A percentile compares a stretch with the other conserved stretches of the same genome.
Conservation (phyloP, 2,797 vertebrate genomes). For the Alcedo quadribrachys region DNA sequence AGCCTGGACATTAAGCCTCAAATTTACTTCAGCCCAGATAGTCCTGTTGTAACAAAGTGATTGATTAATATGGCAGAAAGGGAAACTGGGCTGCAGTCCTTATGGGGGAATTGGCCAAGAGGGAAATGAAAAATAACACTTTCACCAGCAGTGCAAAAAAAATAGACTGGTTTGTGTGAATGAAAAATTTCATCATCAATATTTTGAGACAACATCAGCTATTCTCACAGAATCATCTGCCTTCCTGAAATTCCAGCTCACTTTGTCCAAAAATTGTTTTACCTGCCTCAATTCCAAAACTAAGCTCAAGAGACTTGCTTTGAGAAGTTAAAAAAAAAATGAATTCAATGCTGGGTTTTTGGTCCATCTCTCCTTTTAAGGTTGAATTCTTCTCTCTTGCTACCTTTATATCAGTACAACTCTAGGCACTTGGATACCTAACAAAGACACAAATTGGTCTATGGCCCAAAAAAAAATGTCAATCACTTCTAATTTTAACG, state of each 20-base stretch:
- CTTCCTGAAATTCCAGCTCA: not conserved
- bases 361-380: not conserved
- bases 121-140: not conserved
- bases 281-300: not conserved
- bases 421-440: not conserved
- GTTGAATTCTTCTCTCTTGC: not conserved
- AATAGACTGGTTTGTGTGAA: not conserved
- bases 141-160: not conserved
- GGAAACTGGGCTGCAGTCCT: not conserved
- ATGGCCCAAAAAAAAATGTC: conserved; percentile 36
- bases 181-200: not conserved
- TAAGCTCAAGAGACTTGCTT: not conserved
- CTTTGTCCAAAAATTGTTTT: not conserved
- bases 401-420: not conserved
- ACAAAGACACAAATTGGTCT: not conserved
- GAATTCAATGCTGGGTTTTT: not conserved
- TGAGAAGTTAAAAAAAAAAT: not conserved
- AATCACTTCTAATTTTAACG: conserved; percentile 43
- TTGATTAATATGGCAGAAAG: not conserved
- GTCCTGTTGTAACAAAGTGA: not conserved
- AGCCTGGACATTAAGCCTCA: not conserved
- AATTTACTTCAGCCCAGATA: not conserved
- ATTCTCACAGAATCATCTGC: not conserved
- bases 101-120: fast-evolving
- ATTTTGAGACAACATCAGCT: not conserved